Conservation (phyloP, 2,113 vertebrate genomes). For the Atractosteus spatula region DNA sequence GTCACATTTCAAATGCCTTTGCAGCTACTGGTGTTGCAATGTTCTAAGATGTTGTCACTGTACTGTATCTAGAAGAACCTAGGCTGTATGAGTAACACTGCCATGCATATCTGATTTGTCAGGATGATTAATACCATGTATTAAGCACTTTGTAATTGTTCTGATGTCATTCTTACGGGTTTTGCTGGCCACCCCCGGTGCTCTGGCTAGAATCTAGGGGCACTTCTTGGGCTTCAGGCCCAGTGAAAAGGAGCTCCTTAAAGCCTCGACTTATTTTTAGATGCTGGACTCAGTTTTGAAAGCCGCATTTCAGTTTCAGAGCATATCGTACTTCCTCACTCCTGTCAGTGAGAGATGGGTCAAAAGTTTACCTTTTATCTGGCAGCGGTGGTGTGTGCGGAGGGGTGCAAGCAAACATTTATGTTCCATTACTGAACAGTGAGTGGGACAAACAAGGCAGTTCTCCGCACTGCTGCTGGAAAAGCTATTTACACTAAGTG, state of each 20-base stretch:
- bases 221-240: background rate
- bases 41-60: no score
- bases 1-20: no score
- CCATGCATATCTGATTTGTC: no score
- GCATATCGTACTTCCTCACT: background rate
- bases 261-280: slow-evolving; percentile 30
- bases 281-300: slow-evolving; percentile 16
- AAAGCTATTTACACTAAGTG: background rate
- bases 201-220: no score
- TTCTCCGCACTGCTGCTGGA: background rate
- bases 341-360: background rate
- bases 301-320: slow-evolving; percentile 10
- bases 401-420: background rate
- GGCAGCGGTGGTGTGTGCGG: slow-evolving; percentile 14
- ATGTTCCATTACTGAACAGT: slow-evolving; percentile 2
- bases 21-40: no score
- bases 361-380: slow-evolving; percentile 2
- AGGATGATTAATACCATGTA: no score
- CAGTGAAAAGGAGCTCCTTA: slow-evolving; percentile 16
- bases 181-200: no score
- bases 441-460: background rate
- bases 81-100: no score
- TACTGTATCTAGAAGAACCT: no score
- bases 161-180: no score
- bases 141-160: no score